Conservation (phyloP, 2,888 invertebrate genomes). For the Hypselothyrea guttata region DNA sequence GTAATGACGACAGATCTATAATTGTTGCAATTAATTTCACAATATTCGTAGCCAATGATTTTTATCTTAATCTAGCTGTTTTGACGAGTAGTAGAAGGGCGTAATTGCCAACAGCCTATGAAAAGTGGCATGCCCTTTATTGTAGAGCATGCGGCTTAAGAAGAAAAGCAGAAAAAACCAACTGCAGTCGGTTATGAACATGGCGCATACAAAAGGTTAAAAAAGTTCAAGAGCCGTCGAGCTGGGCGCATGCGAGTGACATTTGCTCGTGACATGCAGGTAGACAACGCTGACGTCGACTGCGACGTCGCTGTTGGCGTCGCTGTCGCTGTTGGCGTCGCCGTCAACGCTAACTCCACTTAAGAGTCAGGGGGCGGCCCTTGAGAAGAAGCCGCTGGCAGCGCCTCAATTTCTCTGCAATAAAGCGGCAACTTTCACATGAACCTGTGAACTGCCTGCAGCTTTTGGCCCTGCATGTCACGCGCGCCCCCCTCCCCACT, state of each 20-base stretch:
- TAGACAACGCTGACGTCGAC: constrained; percentile 50
- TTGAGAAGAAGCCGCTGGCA: constrained; percentile 26
- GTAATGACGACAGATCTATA: too few species aligned
- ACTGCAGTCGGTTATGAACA: constrained; percentile 65
- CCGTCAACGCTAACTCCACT: too few species aligned
- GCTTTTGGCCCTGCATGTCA: not conserved
- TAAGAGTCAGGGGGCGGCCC: too few species aligned
- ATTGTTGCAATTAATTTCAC: too few species aligned
- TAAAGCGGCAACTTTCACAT: constrained; percentile 69
- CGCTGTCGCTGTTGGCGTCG: constrained; percentile 10
- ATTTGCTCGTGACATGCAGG: constrained; percentile 73
- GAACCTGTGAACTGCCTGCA: constrained; percentile 67
- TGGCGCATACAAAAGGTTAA: constrained; percentile 66
- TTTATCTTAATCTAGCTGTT: too few species aligned
- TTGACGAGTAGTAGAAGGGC: too few species aligned
- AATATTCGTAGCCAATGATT: too few species aligned
- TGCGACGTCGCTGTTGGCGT: constrained; percentile 36
- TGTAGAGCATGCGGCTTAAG: not conserved
- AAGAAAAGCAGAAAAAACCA: too few species aligned
- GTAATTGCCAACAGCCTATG: too few species aligned
- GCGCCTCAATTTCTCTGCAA: constrained; percentile 29
- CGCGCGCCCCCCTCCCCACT: constrained; percentile 19
- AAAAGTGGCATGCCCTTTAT: too few species aligned
- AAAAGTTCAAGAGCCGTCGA: constrained; percentile 72
- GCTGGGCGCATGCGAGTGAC: constrained; percentile 69